phyloP scores from a whole-genome alignment of 2,888 invertebrate species.

The Folsomia manolachei region DNA sequence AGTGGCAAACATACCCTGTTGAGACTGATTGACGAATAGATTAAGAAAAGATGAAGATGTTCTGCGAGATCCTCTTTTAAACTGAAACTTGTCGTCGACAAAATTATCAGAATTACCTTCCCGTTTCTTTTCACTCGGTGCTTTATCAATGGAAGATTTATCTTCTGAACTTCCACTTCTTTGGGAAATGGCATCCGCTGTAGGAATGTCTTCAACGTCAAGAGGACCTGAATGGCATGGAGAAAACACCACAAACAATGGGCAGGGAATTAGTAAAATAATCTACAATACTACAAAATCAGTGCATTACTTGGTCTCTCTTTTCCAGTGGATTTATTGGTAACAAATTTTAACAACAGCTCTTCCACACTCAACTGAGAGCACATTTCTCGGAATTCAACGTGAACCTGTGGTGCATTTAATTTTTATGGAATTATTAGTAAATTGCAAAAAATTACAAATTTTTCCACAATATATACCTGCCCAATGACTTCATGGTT shows the following conservation, averaged over 20 bases:
- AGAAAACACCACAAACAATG: too few relatives aligned
- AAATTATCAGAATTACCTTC: conserved; percentile 47
- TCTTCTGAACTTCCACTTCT: conserved; percentile 48
- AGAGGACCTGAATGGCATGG: conserved; percentile 57
- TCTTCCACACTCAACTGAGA: conserved; percentile 89
- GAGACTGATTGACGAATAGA: conserved; percentile 92
- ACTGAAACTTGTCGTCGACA: conserved; percentile 44
- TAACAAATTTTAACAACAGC: conserved; percentile 84
- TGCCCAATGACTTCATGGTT: conserved; percentile 88
- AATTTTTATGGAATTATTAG: conserved; percentile 1
- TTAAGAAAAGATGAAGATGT: conserved; percentile 84
- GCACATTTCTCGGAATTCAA: conserved; percentile 88
- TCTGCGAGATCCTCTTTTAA: conserved; percentile 77
- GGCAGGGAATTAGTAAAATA: too few relatives aligned
- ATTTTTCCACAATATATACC: conserved; percentile 53
- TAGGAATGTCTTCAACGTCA: conserved; percentile 55
- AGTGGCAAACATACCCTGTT: conserved; percentile 66
- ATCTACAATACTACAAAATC: neutral
- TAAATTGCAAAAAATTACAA: neutral
- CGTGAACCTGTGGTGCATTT: too few relatives aligned
- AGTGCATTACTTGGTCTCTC: conserved; percentile 81
- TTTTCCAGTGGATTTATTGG: conserved; percentile 86
- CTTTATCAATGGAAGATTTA: conserved; percentile 65
- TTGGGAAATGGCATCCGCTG: conserved; percentile 38
- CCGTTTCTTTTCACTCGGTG: conserved; percentile 48